Evolutionary conservation across 2,113 vertebrate species (phyloP).

Genomic region (Baryphthengus martii): DNA sequence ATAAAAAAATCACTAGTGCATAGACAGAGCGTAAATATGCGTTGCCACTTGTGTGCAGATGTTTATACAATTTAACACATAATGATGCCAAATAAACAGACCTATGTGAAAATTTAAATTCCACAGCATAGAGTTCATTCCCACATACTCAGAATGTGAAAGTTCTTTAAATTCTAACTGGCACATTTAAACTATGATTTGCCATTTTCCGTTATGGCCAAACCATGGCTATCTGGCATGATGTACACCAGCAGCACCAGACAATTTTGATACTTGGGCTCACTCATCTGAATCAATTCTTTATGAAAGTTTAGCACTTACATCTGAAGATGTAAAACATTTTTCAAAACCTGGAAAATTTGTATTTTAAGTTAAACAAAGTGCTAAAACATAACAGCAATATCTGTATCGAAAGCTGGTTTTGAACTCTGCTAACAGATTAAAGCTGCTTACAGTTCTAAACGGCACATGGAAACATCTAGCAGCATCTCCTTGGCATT

Average conservation of each 20-base stretch:
- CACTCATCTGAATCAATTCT: not conserved
- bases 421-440: not conserved
- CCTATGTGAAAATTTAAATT: not conserved
- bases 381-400: not conserved
- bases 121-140: not conserved
- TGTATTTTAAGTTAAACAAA: not conserved
- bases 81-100: not conserved
- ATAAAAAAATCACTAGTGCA: not conserved
- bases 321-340: not conserved
- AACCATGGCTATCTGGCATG: not conserved
- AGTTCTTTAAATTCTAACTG: not conserved
- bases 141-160: accelerated
- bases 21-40: accelerated
- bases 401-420: not conserved
- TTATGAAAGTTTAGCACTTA: not conserved
- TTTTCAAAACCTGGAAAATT: not conserved
- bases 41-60: not conserved
- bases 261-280: not conserved
- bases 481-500: not conserved
- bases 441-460: not conserved
- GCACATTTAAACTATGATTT: not conserved
- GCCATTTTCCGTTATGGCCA: not conserved
- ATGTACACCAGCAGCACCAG: not conserved
- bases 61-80: not conserved
- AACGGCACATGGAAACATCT: not conserved